Evolutionary conservation across 2,888 invertebrate species (phyloP).

Genomic region (Cheilosia pagana): DNA sequence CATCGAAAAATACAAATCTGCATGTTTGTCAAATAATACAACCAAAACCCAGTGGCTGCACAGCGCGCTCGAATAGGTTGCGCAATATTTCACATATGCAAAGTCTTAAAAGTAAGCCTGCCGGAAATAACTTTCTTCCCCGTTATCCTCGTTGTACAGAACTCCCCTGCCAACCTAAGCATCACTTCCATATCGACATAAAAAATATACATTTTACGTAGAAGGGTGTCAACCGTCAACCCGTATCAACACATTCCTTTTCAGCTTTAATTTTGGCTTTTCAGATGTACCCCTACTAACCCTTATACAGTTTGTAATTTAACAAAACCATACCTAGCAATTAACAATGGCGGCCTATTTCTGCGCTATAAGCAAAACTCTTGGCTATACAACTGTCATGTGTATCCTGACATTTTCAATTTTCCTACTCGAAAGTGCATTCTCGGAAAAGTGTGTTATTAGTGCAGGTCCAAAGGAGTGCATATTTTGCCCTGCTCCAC

Average conservation of each 20-base stretch:
- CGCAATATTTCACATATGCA: neutral
- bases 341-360: conserved; percentile 25
- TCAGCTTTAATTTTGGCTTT: neutral
- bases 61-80: too few relatives aligned
- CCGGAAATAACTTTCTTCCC: neutral
- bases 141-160: neutral
- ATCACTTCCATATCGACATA: neutral
- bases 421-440: conserved; percentile 28
- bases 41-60: too few relatives aligned
- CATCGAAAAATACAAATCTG: too few relatives aligned
- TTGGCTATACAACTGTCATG: neutral
- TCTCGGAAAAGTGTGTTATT: conserved; percentile 41
- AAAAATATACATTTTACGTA: conserved; percentile 13
- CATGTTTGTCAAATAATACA: too few relatives aligned
- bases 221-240: neutral
- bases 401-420: conserved; percentile 27
- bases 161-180: neutral
- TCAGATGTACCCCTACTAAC: conserved; percentile 30
- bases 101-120: neutral
- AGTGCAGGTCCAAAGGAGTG: conserved; percentile 39
- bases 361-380: neutral
- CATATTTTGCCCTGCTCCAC: conserved; percentile 41
- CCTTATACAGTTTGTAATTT: conserved; percentile 2
- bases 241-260: neutral
- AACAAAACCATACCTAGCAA: conserved; percentile 10